Conservation (phyloP, 2,797 vertebrate species). For the Rhinatrema bivittatum region DNA sequence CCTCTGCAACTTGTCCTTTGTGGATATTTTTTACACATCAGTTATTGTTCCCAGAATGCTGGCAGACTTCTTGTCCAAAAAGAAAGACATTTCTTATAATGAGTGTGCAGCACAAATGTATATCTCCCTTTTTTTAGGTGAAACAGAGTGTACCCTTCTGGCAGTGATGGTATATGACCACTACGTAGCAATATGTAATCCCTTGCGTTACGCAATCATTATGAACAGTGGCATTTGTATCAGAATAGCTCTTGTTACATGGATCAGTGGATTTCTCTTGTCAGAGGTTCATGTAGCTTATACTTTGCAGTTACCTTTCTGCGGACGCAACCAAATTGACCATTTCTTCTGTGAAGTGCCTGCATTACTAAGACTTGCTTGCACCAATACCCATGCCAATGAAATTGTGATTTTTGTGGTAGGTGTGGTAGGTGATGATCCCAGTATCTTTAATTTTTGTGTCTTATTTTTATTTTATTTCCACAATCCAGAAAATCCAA, state of each 20-base stretch:
- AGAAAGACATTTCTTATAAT: constrained; percentile 11
- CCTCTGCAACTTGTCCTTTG: constrained; percentile 1
- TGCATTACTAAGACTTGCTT: constrained; percentile 3
- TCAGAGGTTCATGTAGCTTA: neutral
- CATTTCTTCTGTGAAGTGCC: constrained; percentile 12
- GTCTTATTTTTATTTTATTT: neutral
- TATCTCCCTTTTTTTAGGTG: constrained; percentile 20
- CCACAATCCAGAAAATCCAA: neutral
- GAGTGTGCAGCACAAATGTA: constrained; percentile 19
- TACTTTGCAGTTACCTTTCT: neutral
- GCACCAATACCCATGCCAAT: neutral
- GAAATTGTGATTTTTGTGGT: constrained; percentile 1
- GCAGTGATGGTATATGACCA: constrained; percentile 31
- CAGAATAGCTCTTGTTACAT: constrained; percentile 11
- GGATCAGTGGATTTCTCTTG: constrained; percentile 8
- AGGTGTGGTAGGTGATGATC: no score
- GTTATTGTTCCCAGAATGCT: constrained; percentile 26
- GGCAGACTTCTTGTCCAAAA: constrained; percentile 13
- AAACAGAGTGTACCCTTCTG: constrained; percentile 24
- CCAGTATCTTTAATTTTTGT: neutral
- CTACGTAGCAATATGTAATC: constrained; percentile 25
- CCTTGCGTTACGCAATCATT: constrained; percentile 6
- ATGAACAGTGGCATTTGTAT: constrained; percentile 20
- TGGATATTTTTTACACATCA: constrained; percentile 25
- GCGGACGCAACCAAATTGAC: constrained; percentile 3